A percentile compares a stretch with the other conserved stretches of the same genome.
phyloP scores from a whole-genome alignment of 2,888 invertebrate species.

The Aricia artaxerxes region DNA sequence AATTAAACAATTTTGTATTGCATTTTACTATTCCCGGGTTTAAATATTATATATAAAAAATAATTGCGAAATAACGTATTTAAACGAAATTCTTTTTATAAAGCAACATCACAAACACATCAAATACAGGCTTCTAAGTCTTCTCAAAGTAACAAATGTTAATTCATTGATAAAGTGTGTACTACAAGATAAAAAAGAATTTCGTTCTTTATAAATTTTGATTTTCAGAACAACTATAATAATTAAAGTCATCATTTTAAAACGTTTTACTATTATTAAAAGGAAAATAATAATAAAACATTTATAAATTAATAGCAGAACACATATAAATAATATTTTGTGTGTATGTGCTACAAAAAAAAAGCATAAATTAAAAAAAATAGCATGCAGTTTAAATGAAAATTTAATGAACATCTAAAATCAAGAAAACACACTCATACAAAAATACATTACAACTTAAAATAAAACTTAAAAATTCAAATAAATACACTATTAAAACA shows the following conservation, averaged over 20 bases:
- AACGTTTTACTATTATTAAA: conserved; percentile 20
- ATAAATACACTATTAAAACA: neutral
- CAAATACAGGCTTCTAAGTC: neutral
- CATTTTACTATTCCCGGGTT: neutral
- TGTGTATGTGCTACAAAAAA: conserved; percentile 34
- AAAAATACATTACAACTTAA: neutral
- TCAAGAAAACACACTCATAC: conserved; percentile 1
- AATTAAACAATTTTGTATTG: neutral
- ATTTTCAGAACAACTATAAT: neutral
- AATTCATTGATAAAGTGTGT: no score
- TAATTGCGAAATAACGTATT: neutral
- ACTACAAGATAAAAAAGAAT: conserved; percentile 4
- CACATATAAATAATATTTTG: conserved; percentile 21
- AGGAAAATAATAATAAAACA: conserved; percentile 4
- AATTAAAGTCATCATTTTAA: neutral
- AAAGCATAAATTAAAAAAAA: neutral
- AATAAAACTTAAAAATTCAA: neutral
- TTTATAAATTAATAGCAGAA: conserved; percentile 31
- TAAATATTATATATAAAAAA: neutral
- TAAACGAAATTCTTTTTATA: conserved; percentile 7
- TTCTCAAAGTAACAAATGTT: no score
- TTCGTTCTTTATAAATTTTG: neutral
- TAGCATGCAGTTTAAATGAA: conserved; percentile 9
- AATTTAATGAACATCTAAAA: conserved; percentile 14
- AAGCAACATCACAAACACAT: neutral